A percentile compares a stretch with the other conserved stretches of the same genome.
Conservation (phyloP, 2,888 invertebrate species). For the Leucania comma region DNA sequence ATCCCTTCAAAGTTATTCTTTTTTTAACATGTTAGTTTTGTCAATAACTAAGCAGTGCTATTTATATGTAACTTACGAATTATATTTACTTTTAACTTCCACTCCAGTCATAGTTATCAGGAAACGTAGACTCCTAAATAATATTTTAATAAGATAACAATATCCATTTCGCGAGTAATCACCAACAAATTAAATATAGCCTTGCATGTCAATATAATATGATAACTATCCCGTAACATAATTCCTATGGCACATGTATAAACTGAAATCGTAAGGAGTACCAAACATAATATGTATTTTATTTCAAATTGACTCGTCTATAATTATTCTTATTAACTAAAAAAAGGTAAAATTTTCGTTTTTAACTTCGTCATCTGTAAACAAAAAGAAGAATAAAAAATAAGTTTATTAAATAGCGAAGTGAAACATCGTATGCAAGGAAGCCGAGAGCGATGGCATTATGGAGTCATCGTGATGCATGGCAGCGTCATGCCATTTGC, state of each 20-base stretch:
- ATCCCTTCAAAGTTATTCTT: too few species aligned
- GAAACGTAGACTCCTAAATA: neutral
- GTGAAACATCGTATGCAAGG: too few species aligned
- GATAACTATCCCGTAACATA: slow-evolving; percentile 32
- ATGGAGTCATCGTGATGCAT: too few species aligned
- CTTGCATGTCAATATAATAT: slow-evolving; percentile 18
- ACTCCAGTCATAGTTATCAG: neutral
- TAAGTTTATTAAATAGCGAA: too few species aligned
- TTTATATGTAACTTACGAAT: too few species aligned
- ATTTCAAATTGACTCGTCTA: slow-evolving; percentile 43
- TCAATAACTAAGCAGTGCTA: too few species aligned
- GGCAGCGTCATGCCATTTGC: neutral
- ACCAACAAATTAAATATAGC: slow-evolving; percentile 17
- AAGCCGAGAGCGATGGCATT: neutral
- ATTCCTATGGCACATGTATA: slow-evolving; percentile 56
- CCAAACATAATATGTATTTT: slow-evolving; percentile 34
- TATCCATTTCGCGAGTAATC: neutral
- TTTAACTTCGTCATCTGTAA: slow-evolving; percentile 47
- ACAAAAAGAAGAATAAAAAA: neutral
- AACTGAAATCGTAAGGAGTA: slow-evolving; percentile 46
- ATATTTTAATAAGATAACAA: too few species aligned
- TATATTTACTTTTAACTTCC: too few species aligned
- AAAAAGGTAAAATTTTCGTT: slow-evolving; percentile 36
- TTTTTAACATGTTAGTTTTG: too few species aligned
- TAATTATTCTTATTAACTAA: slow-evolving; percentile 8